Evolutionary conservation across 2,888 invertebrate species (phyloP).

Genomic region (Drosophila macrospina): DNA sequence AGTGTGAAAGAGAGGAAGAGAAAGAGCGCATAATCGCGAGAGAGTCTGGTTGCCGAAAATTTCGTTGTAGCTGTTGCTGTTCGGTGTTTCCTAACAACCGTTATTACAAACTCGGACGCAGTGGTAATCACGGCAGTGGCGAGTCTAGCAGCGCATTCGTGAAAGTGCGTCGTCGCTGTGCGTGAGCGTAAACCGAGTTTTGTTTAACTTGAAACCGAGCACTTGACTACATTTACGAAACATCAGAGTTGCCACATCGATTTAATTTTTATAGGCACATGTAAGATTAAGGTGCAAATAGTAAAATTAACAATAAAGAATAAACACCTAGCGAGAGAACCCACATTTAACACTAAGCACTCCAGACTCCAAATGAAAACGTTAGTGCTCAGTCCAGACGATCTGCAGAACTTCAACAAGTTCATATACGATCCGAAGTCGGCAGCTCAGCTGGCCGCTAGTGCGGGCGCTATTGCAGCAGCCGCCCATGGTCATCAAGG

Average conservation of each 20-base stretch:
- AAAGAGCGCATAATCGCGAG: conserved; percentile 26
- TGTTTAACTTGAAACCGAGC: conserved; percentile 2
- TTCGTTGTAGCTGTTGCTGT: conserved; percentile 25
- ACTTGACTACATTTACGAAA: conserved; percentile 21
- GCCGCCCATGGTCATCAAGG: conserved; percentile 65
- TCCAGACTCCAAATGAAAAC: conserved; percentile 80
- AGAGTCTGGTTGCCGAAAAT: conserved; percentile 30
- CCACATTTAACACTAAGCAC: conserved; percentile 2
- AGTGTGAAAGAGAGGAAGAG: conserved; percentile 31
- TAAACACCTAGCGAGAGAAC: conserved; percentile 5
- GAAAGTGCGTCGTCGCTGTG: conserved; percentile 65
- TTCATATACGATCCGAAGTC: conserved; percentile 81
- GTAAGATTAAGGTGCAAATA: conserved; percentile 35
- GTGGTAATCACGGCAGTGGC: conserved; percentile 60
- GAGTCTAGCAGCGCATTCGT: conserved; percentile 43
- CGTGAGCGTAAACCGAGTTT: conserved; percentile 38
- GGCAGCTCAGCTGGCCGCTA: conserved; percentile 73
- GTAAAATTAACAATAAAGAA: conserved; percentile 6
- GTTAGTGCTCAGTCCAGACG: conserved; percentile 79
- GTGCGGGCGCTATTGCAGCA: conserved; percentile 71
- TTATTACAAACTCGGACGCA: conserved; percentile 46
- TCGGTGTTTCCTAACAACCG: conserved; percentile 50
- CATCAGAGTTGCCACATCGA: conserved; percentile 51
- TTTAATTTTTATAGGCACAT: conserved; percentile 16
- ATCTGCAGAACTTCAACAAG: conserved; percentile 82